Percentiles rank a stretch among this genome's conserved stretches.
phyloP scores from a whole-genome alignment of 2,113 vertebrate genomes.

The Psilopogon haemacephalus region DNA sequence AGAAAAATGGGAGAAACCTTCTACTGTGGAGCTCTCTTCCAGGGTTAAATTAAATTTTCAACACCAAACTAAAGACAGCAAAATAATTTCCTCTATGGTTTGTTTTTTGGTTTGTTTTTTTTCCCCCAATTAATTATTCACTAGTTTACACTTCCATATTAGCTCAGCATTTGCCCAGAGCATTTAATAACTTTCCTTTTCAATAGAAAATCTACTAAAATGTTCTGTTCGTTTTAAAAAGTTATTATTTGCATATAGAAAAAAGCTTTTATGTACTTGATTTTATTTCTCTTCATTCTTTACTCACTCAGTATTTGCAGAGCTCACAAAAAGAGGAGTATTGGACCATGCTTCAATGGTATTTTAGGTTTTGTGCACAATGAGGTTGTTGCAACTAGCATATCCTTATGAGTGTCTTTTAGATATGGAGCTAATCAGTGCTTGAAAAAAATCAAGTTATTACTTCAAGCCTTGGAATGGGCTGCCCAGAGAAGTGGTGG shows the following conservation, averaged over 20 bases:
- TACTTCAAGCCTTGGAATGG: not conserved
- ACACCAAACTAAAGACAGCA: not conserved
- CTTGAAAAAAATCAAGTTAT: not conserved
- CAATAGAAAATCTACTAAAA: not conserved
- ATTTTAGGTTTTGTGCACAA: not conserved
- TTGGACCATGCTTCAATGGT: not conserved
- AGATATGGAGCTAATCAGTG: not conserved
- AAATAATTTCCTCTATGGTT: not conserved
- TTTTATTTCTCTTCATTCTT: not conserved
- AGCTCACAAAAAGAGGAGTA: not conserved
- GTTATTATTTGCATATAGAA: not conserved
- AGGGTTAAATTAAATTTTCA: conserved; percentile 17
- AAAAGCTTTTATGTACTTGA: not conserved
- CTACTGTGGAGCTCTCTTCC: not conserved
- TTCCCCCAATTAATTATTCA: not conserved
- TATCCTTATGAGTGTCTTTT: not conserved
- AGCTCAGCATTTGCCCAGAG: not conserved
- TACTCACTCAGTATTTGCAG: not conserved
- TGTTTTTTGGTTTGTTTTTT: not conserved
- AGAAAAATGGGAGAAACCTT: not conserved
- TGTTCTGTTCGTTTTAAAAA: not conserved
- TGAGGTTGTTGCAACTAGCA: not conserved
- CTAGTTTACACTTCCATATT: not conserved
- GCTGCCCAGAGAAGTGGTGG: too few species aligned
- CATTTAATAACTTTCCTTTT: not conserved